phyloP scores from a whole-genome alignment of 2,888 invertebrate species.

The Atherix ibis region DNA sequence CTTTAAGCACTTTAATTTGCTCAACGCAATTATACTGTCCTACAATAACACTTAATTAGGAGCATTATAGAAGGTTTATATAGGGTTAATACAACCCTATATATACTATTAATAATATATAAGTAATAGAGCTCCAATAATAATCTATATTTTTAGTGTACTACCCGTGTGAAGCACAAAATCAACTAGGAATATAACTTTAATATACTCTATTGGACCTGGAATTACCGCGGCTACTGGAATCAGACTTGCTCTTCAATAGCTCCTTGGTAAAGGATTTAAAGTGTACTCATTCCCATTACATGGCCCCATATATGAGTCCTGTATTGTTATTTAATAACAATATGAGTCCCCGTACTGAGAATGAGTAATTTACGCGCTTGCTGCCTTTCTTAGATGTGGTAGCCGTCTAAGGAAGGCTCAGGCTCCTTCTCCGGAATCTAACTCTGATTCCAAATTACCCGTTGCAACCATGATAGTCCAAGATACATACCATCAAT shows the following conservation, averaged over 20 bases:
- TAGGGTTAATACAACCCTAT: too few species aligned
- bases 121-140: too few species aligned
- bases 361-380: slow-evolving; percentile 50
- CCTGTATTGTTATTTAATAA: slow-evolving; percentile 50
- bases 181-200: too few species aligned
- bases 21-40: too few species aligned
- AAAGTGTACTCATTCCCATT: too few species aligned
- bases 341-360: slow-evolving; percentile 41
- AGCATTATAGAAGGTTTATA: too few species aligned
- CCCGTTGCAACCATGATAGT: slow-evolving; percentile 53
- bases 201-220: slow-evolving; percentile 54
- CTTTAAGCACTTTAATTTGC: too few species aligned
- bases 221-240: slow-evolving; percentile 36
- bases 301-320: slow-evolving; percentile 33
- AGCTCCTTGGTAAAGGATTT: slow-evolving; percentile 22
- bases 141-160: too few species aligned
- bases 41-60: too few species aligned
- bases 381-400: slow-evolving; percentile 58
- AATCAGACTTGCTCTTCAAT: slow-evolving; percentile 15
- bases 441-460: slow-evolving; percentile 62
- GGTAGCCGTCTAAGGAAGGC: slow-evolving; percentile 54
- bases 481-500: slow-evolving; percentile 48
- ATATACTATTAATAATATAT: too few species aligned
- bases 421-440: slow-evolving; percentile 57
- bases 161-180: too few species aligned